Evolutionary conservation across 2,888 invertebrate species (phyloP).

Genomic region (Amblyjoppa proteus): DNA sequence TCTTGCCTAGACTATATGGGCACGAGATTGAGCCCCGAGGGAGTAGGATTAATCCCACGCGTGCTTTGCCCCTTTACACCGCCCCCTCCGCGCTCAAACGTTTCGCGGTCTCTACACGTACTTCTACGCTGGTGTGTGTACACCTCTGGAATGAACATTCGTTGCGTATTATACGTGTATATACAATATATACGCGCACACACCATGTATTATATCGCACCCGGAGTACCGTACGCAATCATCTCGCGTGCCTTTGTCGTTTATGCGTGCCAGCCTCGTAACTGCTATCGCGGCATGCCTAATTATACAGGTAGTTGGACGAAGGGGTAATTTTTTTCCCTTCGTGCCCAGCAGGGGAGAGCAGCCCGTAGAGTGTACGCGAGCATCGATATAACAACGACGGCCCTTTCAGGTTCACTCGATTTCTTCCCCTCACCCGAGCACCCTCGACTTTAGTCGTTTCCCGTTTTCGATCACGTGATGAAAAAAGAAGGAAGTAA

Average conservation of each 20-base stretch:
- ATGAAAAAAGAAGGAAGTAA: neutral
- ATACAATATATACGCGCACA: neutral
- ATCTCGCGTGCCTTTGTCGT: conserved; percentile 74
- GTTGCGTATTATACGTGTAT: neutral
- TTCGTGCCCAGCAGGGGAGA: conserved; percentile 42
- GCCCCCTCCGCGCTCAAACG: neutral
- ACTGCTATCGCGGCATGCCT: conserved; percentile 71
- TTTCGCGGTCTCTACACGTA: conserved; percentile 29
- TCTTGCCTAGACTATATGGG: conserved; percentile 23
- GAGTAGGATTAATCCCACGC: conserved; percentile 51
- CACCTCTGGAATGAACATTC: neutral
- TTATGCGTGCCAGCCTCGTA: conserved; percentile 72
- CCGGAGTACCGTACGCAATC: conserved; percentile 52
- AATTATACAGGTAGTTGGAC: conserved; percentile 72
- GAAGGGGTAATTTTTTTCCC: conserved; percentile 62
- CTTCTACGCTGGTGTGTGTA: neutral
- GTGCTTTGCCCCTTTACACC: conserved; percentile 13
- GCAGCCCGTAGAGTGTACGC: conserved; percentile 47
- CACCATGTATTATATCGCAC: neutral
- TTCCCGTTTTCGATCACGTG: conserved; percentile 8
- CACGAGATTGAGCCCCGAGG: conserved; percentile 52
- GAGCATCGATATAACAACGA: conserved; percentile 26
- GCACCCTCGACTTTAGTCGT: neutral
- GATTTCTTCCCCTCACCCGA: conserved; percentile 29
- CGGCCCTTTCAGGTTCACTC: conserved; percentile 18